Base-by-base conservation (phyloP, 2,113 vertebrate genomes). In the Lathamus discolor region DNA sequence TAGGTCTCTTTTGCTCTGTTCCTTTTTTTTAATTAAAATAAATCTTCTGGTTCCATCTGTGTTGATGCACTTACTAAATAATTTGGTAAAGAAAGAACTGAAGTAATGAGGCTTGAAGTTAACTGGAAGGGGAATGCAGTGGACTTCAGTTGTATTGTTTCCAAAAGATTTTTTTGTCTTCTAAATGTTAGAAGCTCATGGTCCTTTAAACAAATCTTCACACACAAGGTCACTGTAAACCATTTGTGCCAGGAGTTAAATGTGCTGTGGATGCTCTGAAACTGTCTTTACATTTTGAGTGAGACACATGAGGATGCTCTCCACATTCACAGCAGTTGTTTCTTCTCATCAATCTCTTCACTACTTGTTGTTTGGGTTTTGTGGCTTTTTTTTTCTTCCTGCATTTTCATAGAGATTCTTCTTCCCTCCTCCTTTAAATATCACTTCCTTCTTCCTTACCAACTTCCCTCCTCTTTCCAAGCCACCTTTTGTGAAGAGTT, bases 61-160 rank as follows among this genome's bases (percentile, higher is more conserved):
- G 82, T 90, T 95, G 96, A 95, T 93, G 18, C 35, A 72, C 73
- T 97, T 83, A 57, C 94, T 95, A 96, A 96, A 95, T 95, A 95
- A 84, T 90, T 91, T 83, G 82, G 59, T 86, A 90, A 92, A 93
- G 74, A 72, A 89, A 61, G 43, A 83, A 44, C 88, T 88, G 73
- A 35, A 44, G 39, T 35, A 86, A 33, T 0, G 1, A 66, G 57
- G 28, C 74, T 73, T 73, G 41, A 62, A 62, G 35, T 73, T 94
- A 80, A 68, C 24, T 59, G 80, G 43, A 55, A 88, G 33, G 41
- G 39, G 39, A 79, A 59, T 44, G 54, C 14, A n/a, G 10, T 35
- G 62, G 66, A 25, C 49, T 92, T 61, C 1, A 4, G 33, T 25
- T 70, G 6, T 46, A 18, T 27, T 73, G 51, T 70, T 96, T 87